phyloP scores from a whole-genome alignment of 2,113 vertebrate species.

The Symphodus melops region DNA sequence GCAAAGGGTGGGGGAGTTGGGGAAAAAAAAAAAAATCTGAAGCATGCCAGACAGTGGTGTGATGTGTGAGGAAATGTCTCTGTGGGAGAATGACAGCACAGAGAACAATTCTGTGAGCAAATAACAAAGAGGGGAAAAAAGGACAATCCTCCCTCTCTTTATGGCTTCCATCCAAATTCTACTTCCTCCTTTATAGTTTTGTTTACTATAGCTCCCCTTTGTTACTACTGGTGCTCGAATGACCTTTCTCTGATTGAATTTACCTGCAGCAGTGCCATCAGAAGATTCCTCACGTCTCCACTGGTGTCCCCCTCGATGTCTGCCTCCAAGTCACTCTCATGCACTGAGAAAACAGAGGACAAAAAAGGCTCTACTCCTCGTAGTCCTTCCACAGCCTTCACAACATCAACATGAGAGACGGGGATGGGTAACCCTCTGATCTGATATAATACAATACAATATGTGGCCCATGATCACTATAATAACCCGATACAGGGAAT shows the following conservation, averaged over 20 bases:
- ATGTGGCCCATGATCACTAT: no score
- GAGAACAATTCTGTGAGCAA: slow-evolving; percentile 26
- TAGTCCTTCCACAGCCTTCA: background rate
- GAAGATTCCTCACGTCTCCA: slow-evolving; percentile 83
- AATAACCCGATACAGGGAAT: no score
- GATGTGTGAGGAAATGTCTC: slow-evolving; percentile 34
- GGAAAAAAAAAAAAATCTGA: background rate
- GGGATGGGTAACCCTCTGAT: no score
- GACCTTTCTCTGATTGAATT: background rate
- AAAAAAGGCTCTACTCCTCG: no score
- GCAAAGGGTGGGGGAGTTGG: slow-evolving; percentile 20
- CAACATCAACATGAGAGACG: background rate
- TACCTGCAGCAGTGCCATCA: slow-evolving; percentile 81
- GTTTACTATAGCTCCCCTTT: background rate
- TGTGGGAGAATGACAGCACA: slow-evolving; percentile 41
- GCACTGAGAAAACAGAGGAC: slow-evolving; percentile 62
- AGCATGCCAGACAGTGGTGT: slow-evolving; percentile 54
- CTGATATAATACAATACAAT: no score
- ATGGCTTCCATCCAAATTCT: background rate
- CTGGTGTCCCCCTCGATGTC: slow-evolving; percentile 85
- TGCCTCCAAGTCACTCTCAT: slow-evolving; percentile 78
- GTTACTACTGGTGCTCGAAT: background rate
- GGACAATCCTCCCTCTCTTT: background rate
- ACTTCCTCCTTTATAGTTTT: background rate
- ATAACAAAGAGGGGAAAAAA: background rate